Conservation (phyloP, 2,113 vertebrate species). For the Cyprinus carpio region DNA sequence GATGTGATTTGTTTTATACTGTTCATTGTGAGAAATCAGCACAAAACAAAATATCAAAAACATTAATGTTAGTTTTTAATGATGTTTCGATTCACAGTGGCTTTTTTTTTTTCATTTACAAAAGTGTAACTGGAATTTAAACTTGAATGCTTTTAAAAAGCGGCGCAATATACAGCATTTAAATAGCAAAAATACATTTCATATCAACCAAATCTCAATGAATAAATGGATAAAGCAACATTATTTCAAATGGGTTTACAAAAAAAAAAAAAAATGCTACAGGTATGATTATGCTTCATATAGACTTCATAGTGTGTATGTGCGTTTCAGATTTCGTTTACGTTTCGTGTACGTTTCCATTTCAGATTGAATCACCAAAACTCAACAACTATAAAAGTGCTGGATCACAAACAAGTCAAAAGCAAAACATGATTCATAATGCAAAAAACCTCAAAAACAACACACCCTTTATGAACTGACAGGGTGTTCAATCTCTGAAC, state of each 20-base stretch:
- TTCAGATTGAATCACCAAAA: neutral
- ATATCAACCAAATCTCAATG: neutral
- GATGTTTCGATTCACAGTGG: neutral
- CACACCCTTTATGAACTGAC: neutral
- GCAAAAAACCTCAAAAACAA: neutral
- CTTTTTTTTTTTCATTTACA: constrained; percentile 7
- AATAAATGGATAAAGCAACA: neutral
- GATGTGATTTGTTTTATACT: neutral
- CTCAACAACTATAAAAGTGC: constrained; percentile 1
- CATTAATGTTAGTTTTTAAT: neutral
- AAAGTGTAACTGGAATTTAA: neutral
- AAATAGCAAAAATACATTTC: neutral
- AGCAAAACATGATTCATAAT: neutral
- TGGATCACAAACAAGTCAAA: neutral
- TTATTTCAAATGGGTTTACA: neutral
- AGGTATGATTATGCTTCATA: neutral
- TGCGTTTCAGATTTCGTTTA: no score
- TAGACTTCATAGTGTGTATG: neutral
- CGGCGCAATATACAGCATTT: neutral
- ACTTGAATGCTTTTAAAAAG: neutral
- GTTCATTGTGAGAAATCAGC: neutral
- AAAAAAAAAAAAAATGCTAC: neutral
- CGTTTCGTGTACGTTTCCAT: no score
- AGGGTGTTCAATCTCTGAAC: neutral
- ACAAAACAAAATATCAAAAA: neutral